A percentile compares a stretch with the other conserved stretches of the same genome.
phyloP scores from a whole-genome alignment of 2,888 invertebrate genomes.

The Quadriops clusia region DNA sequence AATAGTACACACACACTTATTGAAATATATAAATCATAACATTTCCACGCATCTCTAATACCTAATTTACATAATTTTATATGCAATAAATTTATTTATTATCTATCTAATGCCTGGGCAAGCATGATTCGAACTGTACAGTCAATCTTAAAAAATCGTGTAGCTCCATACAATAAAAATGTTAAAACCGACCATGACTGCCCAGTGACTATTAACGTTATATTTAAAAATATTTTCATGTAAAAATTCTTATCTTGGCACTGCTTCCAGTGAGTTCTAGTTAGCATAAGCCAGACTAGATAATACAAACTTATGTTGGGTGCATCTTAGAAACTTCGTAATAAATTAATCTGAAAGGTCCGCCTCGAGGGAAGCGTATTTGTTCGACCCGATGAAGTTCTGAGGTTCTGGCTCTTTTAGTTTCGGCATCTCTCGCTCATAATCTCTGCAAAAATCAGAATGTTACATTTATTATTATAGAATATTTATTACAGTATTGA shows the following conservation, averaged over 20 bases:
- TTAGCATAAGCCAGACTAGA: conserved; percentile 17
- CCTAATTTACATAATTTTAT: too few relatives aligned
- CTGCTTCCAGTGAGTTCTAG: conserved; percentile 21
- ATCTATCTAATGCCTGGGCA: too few relatives aligned
- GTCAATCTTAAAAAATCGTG: too few relatives aligned
- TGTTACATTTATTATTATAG: conserved; percentile 4
- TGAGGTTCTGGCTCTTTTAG: conserved; percentile 61
- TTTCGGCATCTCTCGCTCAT: conserved; percentile 53
- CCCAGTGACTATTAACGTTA: too few relatives aligned
- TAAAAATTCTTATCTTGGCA: conserved; percentile 23
- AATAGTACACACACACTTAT: too few relatives aligned
- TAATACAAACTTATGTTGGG: conserved; percentile 14
- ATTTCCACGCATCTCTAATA: too few relatives aligned
- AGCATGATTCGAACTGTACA: too few relatives aligned
- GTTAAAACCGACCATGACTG: too few relatives aligned
- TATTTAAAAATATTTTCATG: too few relatives aligned
- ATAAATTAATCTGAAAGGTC: conserved; percentile 27
- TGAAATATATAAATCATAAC: too few relatives aligned
- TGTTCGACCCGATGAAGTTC: conserved; percentile 66
- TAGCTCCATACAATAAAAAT: too few relatives aligned
- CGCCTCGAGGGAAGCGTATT: conserved; percentile 61
- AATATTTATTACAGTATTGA: not conserved
- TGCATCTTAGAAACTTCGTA: conserved; percentile 10
- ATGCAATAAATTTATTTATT: too few relatives aligned
- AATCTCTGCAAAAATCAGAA: conserved; percentile 26